phyloP scores from a whole-genome alignment of 2,113 vertebrate species.

The Actenoides hombroni region DNA sequence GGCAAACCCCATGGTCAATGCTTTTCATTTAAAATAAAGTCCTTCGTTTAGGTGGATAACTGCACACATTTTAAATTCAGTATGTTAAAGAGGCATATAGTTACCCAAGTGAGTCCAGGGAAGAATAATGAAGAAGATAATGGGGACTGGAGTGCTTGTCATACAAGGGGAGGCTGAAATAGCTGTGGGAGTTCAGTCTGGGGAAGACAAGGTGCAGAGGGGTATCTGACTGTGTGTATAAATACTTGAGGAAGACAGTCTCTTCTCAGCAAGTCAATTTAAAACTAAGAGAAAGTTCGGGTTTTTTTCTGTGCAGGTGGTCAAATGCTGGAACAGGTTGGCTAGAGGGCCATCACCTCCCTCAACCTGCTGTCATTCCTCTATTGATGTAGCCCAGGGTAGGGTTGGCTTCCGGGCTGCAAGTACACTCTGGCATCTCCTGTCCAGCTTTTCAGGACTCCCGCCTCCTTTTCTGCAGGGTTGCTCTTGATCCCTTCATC shows the following conservation, averaged over 20 bases:
- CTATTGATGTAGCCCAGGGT: too few relatives aligned
- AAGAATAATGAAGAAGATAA: neutral
- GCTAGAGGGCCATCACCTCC: too few relatives aligned
- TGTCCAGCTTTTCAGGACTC: too few relatives aligned
- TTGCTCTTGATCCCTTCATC: too few relatives aligned
- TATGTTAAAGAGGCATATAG: neutral
- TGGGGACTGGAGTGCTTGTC: neutral
- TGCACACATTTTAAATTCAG: too few relatives aligned
- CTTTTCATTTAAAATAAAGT: neutral
- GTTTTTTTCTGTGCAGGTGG: too few relatives aligned
- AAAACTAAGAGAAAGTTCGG: neutral
- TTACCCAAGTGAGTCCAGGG: neutral
- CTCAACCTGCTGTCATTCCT: too few relatives aligned
- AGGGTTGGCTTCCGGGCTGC: too few relatives aligned
- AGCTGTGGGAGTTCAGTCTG: neutral
- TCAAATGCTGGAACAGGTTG: too few relatives aligned
- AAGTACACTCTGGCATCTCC: too few relatives aligned
- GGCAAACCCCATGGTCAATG: neutral
- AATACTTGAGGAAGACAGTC: neutral
- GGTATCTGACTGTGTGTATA: neutral
- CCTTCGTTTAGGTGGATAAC: neutral
- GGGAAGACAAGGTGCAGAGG: neutral
- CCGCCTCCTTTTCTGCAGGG: too few relatives aligned
- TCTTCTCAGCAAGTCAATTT: neutral
- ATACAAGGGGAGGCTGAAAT: neutral